These are phyloP conservation scores for Parus major DNA, from an alignment of 2,113 vertebrate species.

Conservation along the genomic window DNA sequence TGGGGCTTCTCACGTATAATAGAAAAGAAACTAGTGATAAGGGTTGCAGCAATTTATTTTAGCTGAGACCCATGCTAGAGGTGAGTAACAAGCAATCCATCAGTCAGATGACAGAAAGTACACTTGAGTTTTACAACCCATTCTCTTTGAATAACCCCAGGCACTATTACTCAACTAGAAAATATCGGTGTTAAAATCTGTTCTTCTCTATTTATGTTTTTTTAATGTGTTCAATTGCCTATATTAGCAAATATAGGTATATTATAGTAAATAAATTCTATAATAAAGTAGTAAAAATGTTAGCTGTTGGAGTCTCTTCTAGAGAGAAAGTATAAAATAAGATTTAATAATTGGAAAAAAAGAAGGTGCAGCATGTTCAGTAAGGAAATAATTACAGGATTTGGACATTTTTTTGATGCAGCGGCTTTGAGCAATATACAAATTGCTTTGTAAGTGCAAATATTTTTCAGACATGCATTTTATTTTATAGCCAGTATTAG, in stretches of 20 bases:
- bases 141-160: conserved; percentile 17
- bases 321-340: background rate
- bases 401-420: background rate
- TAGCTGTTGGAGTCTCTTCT: background rate
- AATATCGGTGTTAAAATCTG: background rate
- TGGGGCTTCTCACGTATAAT: background rate
- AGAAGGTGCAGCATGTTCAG: background rate
- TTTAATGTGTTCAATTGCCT: background rate
- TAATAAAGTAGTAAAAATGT: background rate
- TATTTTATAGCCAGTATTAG: background rate
- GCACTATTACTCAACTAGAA: conserved; percentile 7
- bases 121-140: conserved; percentile 18
- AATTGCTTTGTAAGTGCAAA: background rate
- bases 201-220: background rate
- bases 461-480: background rate
- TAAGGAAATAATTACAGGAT: background rate
- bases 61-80: background rate
- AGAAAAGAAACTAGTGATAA: conserved; percentile 1
- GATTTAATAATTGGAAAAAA: background rate
- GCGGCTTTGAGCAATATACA: background rate
- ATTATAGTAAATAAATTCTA: background rate
- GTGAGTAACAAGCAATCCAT: conserved; percentile 32
- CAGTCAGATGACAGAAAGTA: background rate
- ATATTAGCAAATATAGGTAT: background rate
- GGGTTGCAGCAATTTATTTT: conserved; percentile 31